Percentiles rank a stretch among this genome's conserved stretches.
Conservation (phyloP, 2,797 vertebrate species). For the Brachymystax lenok region DNA sequence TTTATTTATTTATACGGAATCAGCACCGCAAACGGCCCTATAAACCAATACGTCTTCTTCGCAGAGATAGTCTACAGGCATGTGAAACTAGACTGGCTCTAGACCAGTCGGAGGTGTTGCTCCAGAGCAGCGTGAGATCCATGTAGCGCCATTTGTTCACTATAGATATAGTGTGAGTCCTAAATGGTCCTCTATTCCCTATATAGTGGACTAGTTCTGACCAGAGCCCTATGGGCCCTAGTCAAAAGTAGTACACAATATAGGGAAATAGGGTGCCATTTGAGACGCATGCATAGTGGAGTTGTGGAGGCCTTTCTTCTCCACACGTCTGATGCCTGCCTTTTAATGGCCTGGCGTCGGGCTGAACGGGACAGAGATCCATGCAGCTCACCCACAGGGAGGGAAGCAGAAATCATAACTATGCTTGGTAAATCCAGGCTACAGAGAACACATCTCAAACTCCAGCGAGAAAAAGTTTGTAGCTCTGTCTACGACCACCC, state of each 20-base stretch:
- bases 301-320: constrained; percentile 31
- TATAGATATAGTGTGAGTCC: background rate
- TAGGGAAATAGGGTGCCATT: background rate
- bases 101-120: background rate
- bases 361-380: constrained; percentile 33
- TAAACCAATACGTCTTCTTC: no score
- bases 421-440: constrained; percentile 15
- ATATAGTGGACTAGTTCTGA: no score
- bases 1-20: no score
- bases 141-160: background rate
- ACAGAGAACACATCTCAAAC: constrained; percentile 27
- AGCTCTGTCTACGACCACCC: constrained; percentile 27
- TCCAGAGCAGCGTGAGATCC: background rate
- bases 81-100: background rate
- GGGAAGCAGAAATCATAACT: constrained; percentile 31
- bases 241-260: background rate
- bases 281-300: background rate
- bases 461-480: background rate
- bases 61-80: no score
- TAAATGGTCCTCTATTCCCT: no score
- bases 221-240: no score
- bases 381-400: constrained; percentile 20
- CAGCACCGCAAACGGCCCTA: no score
- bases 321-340: constrained; percentile 39
- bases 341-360: constrained; percentile 33